A percentile compares a stretch with the other conserved stretches of the same genome.
Conservation (phyloP, 2,113 vertebrate species). For the Gulo gulo region DNA sequence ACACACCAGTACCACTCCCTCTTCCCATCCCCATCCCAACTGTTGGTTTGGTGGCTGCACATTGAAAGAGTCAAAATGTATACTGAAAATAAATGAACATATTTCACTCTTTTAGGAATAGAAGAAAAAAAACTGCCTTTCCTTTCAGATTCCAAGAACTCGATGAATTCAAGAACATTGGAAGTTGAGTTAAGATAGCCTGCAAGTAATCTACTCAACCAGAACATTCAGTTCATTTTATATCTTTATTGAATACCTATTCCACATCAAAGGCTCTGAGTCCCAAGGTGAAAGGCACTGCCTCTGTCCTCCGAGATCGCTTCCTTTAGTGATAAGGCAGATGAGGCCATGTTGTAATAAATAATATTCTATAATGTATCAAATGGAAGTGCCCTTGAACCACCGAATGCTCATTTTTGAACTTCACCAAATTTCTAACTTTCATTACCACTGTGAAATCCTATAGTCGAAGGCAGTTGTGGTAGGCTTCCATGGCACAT, state of each 20-base stretch:
- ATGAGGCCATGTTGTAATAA: neutral
- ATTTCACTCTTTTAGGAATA: neutral
- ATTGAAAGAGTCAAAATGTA: neutral
- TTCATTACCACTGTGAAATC: constrained; percentile 56
- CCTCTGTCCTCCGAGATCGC: neutral
- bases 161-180: constrained; percentile 28
- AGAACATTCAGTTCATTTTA: constrained; percentile 17
- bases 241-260: neutral
- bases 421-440: constrained; percentile 32
- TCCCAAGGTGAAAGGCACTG: neutral
- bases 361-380: neutral
- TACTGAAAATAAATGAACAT: neutral
- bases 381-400: constrained; percentile 38
- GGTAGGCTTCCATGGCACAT: constrained; percentile 49
- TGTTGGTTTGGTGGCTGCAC: neutral
- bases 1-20: neutral
- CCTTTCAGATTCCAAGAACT: neutral
- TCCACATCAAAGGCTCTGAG: neutral
- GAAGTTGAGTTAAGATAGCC: neutral
- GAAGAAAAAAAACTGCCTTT: neutral
- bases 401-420: neutral
- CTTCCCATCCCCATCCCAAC: neutral
- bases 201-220: constrained; percentile 21
- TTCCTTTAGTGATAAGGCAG: neutral
- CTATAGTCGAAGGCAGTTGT: constrained; percentile 28